These are phyloP conservation scores for Chaenogobius annularis DNA, from an alignment of 2,113 vertebrate species.

Conservation along the genomic window DNA sequence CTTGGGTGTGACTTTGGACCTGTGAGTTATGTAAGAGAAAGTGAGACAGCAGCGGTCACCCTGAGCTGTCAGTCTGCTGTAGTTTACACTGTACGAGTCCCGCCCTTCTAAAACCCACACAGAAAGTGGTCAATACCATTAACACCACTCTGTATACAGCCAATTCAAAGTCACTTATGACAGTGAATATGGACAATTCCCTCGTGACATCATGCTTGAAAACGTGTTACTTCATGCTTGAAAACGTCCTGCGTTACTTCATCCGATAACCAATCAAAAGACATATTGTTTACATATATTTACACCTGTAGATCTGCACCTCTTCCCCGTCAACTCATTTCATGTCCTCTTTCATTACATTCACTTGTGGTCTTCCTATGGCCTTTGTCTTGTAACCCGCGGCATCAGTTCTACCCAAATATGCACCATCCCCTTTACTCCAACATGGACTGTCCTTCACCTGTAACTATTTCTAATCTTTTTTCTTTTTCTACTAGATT, in stretches of 20 bases:
- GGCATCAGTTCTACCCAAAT: no score
- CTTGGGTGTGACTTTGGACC: not conserved
- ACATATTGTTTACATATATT: no score
- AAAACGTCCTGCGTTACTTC: not conserved
- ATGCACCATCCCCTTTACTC: no score
- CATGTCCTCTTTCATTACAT: no score
- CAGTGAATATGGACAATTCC: not conserved
- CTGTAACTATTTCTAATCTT: no score
- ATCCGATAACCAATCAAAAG: no score
- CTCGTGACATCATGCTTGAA: not conserved
- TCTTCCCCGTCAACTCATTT: no score
- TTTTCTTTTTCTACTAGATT: no score
- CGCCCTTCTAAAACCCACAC: not conserved
- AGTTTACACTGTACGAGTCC: not conserved
- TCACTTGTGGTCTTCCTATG: no score
- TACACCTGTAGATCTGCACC: no score
- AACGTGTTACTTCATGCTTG: not conserved
- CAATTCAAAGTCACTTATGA: conserved; percentile 3
- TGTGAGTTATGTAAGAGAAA: not conserved
- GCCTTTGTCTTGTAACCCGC: no score
- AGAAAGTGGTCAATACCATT: not conserved
- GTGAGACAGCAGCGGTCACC: not conserved
- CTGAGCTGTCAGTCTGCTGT: conserved; percentile 1
- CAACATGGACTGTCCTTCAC: no score
- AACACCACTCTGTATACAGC: not conserved